Conservation (phyloP, 1,140 invertebrate species). For the Luehdorfia chinensis region DNA sequence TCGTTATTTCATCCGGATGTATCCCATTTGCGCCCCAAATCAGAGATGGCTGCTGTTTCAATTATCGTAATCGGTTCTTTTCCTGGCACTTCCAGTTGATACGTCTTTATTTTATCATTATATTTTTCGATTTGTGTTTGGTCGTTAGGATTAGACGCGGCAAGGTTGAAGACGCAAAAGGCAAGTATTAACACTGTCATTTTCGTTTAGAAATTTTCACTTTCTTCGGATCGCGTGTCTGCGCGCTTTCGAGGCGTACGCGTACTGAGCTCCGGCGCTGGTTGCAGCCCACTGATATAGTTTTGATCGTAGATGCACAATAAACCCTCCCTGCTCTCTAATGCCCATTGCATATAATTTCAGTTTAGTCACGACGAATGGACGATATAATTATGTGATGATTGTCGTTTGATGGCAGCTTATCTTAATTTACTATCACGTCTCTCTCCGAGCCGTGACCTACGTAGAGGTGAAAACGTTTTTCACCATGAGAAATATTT, state of each 20-base stretch:
- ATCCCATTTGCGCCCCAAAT: conserved; percentile 33
- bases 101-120: conserved; percentile 49
- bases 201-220: conserved; percentile 59
- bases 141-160: conserved; percentile 37
- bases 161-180: conserved; percentile 42
- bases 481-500: conserved; percentile 55
- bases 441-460: conserved; percentile 61
- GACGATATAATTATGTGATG: conserved; percentile 65
- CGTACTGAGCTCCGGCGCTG: conserved; percentile 56
- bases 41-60: conserved; percentile 53
- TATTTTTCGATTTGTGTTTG: conserved; percentile 46
- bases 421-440: conserved; percentile 70
- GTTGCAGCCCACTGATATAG: conserved; percentile 58
- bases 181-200: conserved; percentile 52
- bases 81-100: conserved; percentile 74
- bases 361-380: conserved; percentile 67
- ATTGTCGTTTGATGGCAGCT: conserved; percentile 54
- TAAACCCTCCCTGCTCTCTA: conserved; percentile 66
- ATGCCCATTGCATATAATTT: conserved; percentile 67
- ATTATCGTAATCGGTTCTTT: conserved; percentile 77
- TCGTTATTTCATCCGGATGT: conserved; percentile 25
- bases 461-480: conserved; percentile 58
- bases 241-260: conserved; percentile 48
- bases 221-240: conserved; percentile 56
- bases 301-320: conserved; percentile 70